Conservation (phyloP, 2,797 vertebrate genomes). For the Notolabrus celidotus region DNA sequence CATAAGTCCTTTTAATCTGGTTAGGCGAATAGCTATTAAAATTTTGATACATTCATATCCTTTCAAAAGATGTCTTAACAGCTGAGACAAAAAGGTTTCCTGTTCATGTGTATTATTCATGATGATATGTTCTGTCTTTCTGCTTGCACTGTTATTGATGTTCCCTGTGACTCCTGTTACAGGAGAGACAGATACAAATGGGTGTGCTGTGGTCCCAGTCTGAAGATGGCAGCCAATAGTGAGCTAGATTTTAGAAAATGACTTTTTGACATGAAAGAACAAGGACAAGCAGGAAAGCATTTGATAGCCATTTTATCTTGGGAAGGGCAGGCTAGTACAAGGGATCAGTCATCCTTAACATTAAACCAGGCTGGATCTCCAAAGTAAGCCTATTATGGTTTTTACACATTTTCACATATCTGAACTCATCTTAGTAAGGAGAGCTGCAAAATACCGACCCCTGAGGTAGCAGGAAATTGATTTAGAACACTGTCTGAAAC, state of each 20-base stretch:
- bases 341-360: constrained; percentile 68
- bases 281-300: constrained; percentile 8
- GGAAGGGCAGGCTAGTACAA: constrained; percentile 46
- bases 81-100: constrained; percentile 64
- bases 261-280: neutral
- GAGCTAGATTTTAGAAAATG: constrained; percentile 6
- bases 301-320: constrained; percentile 58
- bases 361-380: constrained; percentile 37
- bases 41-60: constrained; percentile 99
- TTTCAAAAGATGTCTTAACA: constrained; percentile 82
- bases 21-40: constrained; percentile 99
- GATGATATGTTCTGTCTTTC: constrained; percentile 54
- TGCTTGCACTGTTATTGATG: constrained; percentile 38
- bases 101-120: constrained; percentile 74
- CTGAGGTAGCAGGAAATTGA: too few species aligned
- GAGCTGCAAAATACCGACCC: too few species aligned
- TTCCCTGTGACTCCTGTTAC: constrained; percentile 48
- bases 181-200: constrained; percentile 14
- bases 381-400: constrained; percentile 27
- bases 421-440: neutral
- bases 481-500: too few species aligned
- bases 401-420: constrained; percentile 7
- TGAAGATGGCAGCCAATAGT: neutral
- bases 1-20: constrained; percentile 98
- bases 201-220: constrained; percentile 8